A percentile compares a stretch with the other conserved stretches of the same genome.
Evolutionary conservation across 2,888 invertebrate genomes (phyloP).

Genomic region (Diarsia rubi): DNA sequence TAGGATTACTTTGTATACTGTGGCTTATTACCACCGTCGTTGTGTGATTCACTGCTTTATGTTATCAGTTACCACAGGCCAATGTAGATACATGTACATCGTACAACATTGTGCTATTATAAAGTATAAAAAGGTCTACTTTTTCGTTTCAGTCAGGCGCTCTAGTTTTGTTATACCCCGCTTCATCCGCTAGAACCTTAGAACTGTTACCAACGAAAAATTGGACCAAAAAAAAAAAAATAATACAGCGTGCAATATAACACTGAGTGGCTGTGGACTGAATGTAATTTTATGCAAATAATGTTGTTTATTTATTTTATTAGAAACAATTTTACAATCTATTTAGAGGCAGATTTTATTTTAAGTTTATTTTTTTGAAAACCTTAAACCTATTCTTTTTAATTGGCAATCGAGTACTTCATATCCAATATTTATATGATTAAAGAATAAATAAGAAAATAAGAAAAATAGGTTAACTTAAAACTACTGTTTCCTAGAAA

Average conservation of each 20-base stretch:
- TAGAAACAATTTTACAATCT: constrained; percentile 45
- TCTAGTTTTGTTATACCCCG: background rate
- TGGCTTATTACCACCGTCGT: constrained; percentile 25
- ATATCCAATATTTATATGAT: constrained; percentile 50
- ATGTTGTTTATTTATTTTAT: constrained; percentile 55
- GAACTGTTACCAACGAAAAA: background rate
- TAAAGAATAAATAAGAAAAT: constrained; percentile 41
- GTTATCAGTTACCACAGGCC: constrained; percentile 51
- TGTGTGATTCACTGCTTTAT: constrained; percentile 43
- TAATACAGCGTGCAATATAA: constrained; percentile 34
- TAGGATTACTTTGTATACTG: constrained; percentile 33
- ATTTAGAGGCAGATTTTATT: constrained; percentile 44
- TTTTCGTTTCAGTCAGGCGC: background rate
- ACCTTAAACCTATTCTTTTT: constrained; percentile 10
- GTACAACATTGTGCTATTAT: constrained; percentile 16
- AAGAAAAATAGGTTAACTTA: constrained; percentile 39
- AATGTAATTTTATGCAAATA: constrained; percentile 62
- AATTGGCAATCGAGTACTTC: constrained; percentile 43
- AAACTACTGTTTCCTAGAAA: constrained; percentile 27
- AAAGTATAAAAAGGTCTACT: background rate
- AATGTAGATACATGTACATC: constrained; percentile 11
- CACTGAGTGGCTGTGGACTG: constrained; percentile 72
- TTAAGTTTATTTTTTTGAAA: constrained; percentile 21
- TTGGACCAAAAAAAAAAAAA: background rate
- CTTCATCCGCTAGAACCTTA: background rate